Percentiles rank a stretch among this genome's conserved stretches.
Conservation (phyloP, 2,888 invertebrate species). For the Drosophila flavopinicola region DNA sequence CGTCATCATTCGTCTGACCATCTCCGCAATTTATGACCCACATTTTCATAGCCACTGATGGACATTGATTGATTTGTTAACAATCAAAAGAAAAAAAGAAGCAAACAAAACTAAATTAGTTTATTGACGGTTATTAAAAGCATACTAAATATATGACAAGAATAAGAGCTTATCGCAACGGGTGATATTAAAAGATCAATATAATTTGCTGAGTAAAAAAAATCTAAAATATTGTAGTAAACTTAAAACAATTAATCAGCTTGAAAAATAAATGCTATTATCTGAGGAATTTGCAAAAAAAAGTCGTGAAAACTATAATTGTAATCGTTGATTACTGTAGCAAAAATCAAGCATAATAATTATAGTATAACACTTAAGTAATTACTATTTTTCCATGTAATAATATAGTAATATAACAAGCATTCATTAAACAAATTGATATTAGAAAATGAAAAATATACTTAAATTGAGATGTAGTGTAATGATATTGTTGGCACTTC, state of each 20-base stretch:
- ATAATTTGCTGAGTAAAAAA: neutral
- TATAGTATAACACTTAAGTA: neutral
- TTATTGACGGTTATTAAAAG: slow-evolving; percentile 12
- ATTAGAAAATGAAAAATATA: neutral
- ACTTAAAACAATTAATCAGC: no score
- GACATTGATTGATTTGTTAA: slow-evolving; percentile 59
- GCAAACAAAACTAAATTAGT: neutral
- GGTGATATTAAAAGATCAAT: neutral
- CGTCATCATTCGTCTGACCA: slow-evolving; percentile 57
- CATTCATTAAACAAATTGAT: slow-evolving; percentile 2
- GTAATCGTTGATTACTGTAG: neutral
- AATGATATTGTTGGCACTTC: neutral
- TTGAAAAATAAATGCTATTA: no score
- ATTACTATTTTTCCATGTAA: neutral
- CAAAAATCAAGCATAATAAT: neutral
- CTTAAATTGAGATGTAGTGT: neutral
- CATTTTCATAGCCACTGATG: slow-evolving; percentile 51
- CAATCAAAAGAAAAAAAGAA: neutral
- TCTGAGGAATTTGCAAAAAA: no score
- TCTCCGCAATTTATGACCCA: slow-evolving; percentile 51
- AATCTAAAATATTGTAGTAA: no score
- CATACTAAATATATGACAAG: neutral
- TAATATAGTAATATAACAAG: neutral
- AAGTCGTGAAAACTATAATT: no score
- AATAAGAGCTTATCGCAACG: neutral